Conservation (phyloP, 1,140 invertebrate species). For the Lepidurus apus region DNA sequence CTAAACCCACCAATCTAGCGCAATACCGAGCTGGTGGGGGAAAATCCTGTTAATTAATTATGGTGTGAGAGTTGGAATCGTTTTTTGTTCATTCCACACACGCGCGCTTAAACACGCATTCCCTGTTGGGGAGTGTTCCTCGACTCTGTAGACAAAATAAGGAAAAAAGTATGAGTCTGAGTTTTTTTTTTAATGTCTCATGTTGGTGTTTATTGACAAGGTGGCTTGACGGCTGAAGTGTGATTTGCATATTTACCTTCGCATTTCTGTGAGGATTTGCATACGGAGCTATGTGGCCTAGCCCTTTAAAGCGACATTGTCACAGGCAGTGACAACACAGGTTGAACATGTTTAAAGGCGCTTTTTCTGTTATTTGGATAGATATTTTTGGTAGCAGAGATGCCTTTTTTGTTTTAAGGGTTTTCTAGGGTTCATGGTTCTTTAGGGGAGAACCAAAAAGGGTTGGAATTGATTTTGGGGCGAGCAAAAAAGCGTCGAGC, state of each 20-base stretch:
- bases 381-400: neutral
- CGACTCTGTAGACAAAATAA: too few species aligned
- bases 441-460: constrained; percentile 33
- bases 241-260: constrained; percentile 13
- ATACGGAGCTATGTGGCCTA: neutral
- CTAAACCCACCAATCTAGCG: neutral
- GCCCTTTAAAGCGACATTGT: neutral
- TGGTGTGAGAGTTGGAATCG: too few species aligned
- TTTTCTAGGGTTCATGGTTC: constrained; percentile 35
- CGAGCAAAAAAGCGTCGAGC: constrained; percentile 10
- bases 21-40: neutral
- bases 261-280: constrained; percentile 6
- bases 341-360: neutral
- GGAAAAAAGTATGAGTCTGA: neutral
- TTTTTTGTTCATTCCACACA: too few species aligned
- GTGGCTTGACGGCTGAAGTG: neutral
- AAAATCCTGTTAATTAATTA: too few species aligned
- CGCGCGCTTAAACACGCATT: too few species aligned
- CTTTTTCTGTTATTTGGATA: neutral
- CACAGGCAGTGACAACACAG: neutral
- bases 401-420: constrained; percentile 7
- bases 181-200: neutral
- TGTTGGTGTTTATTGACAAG: constrained; percentile 16
- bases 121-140: too few species aligned
- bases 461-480: constrained; percentile 35